These are phyloP conservation scores for Cylas formicarius DNA, from an alignment of 1,140 invertebrate species.

Conservation along the genomic window DNA sequence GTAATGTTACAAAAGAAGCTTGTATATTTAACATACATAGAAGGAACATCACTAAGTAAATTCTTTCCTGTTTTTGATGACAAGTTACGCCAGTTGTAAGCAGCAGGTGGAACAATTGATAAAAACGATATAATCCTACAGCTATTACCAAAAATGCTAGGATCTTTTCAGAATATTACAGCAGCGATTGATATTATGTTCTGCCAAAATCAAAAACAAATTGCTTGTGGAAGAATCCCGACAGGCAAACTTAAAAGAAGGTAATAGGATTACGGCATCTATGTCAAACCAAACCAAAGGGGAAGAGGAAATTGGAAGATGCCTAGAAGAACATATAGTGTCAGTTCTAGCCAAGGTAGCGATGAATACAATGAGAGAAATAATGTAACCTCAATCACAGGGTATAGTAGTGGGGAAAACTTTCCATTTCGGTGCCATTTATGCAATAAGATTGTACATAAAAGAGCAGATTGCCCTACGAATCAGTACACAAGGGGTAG, in stretches of 20 bases:
- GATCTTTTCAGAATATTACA: no score
- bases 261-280: background rate
- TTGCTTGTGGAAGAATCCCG: slow-evolving; percentile 1
- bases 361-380: no score
- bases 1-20: slow-evolving; percentile 3
- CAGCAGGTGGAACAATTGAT: background rate
- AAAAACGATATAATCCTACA: slow-evolving; percentile 1
- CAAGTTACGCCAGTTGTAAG: background rate
- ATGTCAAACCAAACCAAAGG: background rate
- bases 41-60: background rate
- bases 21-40: background rate
- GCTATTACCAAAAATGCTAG: background rate
- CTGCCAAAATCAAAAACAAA: slow-evolving; percentile 1
- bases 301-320: background rate
- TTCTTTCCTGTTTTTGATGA: background rate
- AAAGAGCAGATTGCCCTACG: no score
- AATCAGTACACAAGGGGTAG: no score
- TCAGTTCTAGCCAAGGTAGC: no score
- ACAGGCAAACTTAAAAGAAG: background rate
- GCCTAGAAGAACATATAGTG: no score
- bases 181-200: background rate
- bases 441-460: no score
- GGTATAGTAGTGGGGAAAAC: no score
- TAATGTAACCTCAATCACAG: no score
- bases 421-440: no score